Evolutionary conservation across 1,140 invertebrate species (phyloP).

Genomic region (Phortica variegata): DNA sequence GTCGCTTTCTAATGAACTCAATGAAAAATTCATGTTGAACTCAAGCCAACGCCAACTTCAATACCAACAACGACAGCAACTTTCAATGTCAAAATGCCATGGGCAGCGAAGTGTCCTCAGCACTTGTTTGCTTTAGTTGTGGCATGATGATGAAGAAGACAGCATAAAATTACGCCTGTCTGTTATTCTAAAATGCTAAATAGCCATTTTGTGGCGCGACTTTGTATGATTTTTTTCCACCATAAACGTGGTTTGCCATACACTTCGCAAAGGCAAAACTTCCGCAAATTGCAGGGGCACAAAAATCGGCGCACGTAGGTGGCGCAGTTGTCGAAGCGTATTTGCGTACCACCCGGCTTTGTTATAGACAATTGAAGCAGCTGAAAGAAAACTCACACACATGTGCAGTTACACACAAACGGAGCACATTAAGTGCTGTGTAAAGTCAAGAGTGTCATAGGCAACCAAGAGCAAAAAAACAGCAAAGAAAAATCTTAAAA

Average conservation of each 20-base stretch:
- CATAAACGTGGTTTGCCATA: too few relatives aligned
- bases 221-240: too few relatives aligned
- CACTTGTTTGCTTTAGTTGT: not conserved
- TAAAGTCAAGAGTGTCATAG: constrained; percentile 38
- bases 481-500: constrained; percentile 3
- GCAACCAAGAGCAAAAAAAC: constrained; percentile 1
- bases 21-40: constrained; percentile 47
- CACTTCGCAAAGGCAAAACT: too few relatives aligned
- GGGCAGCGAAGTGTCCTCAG: too few relatives aligned
- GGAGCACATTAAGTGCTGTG: not conserved
- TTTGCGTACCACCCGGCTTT: constrained; percentile 13
- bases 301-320: too few relatives aligned
- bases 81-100: too few relatives aligned
- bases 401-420: constrained; percentile 15
- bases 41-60: too few relatives aligned
- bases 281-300: too few relatives aligned
- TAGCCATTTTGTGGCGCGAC: constrained; percentile 45
- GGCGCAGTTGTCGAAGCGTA: too few relatives aligned
- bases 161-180: constrained; percentile 1
- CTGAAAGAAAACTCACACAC: constrained; percentile 8
- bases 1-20: constrained; percentile 36
- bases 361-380: constrained; percentile 51
- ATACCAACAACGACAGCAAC: too few relatives aligned
- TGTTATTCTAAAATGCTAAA: constrained; percentile 52
- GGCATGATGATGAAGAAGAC: constrained; percentile 15